These are phyloP conservation scores for Pogoniulus pusillus DNA, from an alignment of 2,797 vertebrate species.

Conservation along the genomic window DNA sequence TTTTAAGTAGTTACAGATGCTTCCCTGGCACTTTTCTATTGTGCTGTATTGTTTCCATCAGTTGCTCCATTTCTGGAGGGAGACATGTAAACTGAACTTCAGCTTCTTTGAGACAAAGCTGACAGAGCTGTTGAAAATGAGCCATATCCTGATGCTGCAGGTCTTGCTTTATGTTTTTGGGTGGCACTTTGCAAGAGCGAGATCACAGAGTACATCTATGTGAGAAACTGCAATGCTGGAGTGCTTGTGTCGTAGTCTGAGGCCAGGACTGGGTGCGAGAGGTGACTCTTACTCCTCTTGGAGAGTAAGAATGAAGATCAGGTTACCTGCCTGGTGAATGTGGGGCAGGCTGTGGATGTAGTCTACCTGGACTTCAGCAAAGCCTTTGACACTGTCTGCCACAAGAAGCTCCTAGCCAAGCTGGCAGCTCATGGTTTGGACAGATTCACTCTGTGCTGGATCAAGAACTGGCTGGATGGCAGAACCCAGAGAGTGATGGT, in stretches of 20 bases:
- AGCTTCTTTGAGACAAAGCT: constrained; percentile 1
- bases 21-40: background rate
- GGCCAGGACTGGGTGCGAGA: too few species aligned
- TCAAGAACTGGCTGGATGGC: too few species aligned
- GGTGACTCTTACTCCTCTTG: too few species aligned
- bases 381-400: too few species aligned
- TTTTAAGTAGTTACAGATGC: constrained; percentile 25
- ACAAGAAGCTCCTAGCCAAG: too few species aligned
- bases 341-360: too few species aligned
- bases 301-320: too few species aligned
- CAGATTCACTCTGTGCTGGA: too few species aligned
- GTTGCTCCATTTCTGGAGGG: background rate
- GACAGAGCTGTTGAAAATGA: background rate
- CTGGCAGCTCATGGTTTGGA: too few species aligned
- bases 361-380: too few species aligned
- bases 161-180: background rate
- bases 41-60: background rate
- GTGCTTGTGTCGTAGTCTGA: background rate
- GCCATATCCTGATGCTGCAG: background rate
- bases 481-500: too few species aligned
- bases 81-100: background rate
- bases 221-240: background rate
- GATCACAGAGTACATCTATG: background rate
- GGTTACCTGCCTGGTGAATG: too few species aligned
- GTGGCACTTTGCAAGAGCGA: background rate